Evolutionary conservation across 2,113 vertebrate genomes (phyloP).

Genomic region (Crocuta crocuta): DNA sequence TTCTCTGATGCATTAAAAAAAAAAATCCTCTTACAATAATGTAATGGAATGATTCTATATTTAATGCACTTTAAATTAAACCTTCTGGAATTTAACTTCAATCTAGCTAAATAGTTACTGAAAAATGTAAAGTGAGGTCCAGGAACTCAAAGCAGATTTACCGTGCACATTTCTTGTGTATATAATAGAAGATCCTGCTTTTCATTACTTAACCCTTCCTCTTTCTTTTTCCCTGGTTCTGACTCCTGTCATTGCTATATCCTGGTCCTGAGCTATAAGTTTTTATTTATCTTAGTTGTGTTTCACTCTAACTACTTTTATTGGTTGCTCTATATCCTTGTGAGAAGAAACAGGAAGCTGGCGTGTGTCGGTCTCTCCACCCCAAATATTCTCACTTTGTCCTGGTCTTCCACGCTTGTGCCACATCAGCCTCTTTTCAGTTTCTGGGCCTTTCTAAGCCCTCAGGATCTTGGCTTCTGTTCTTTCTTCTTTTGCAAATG

Average conservation of each 20-base stretch:
- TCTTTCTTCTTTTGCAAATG: neutral
- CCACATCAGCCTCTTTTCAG: neutral
- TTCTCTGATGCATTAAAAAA: neutral
- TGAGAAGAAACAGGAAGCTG: neutral
- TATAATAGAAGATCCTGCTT: accelerated
- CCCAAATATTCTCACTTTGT: neutral
- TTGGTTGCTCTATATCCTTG: neutral
- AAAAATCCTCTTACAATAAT: neutral
- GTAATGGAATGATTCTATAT: neutral
- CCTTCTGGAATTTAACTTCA: neutral
- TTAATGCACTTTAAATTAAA: constrained; percentile 1
- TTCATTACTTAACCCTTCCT: neutral
- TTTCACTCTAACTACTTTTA: neutral
- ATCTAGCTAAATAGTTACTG: neutral
- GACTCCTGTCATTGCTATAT: neutral
- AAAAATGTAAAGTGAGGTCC: neutral
- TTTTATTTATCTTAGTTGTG: neutral
- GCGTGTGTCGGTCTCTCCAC: neutral
- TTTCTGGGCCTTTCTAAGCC: neutral
- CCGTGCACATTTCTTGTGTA: accelerated
- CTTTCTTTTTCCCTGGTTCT: neutral
- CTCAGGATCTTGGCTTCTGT: neutral
- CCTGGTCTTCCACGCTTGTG: accelerated
- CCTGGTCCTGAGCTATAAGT: neutral
- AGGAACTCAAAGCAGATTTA: neutral